Conservation (phyloP, 23 tunicate species). For the Ciona savignyi region DNA sequence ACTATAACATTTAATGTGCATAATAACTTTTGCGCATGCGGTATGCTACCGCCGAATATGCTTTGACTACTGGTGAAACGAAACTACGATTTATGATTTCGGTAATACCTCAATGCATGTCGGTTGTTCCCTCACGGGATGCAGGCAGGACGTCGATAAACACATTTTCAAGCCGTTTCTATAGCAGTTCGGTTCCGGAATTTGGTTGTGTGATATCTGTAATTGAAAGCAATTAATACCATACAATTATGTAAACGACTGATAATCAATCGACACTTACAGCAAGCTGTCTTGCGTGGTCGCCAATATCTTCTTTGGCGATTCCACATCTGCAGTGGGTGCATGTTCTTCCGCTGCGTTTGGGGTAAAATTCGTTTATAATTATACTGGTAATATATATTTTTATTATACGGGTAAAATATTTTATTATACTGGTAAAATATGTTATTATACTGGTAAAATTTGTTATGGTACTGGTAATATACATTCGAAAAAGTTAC, state of each 20-base stretch:
- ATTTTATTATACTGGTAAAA: too few species aligned
- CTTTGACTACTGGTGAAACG: too few species aligned
- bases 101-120: background rate
- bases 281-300: background rate
- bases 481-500: too few species aligned
- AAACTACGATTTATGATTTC: too few species aligned
- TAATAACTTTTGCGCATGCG: too few species aligned
- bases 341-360: background rate
- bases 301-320: background rate
- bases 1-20: background rate
- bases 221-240: background rate
- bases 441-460: too few species aligned
- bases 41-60: too few species aligned
- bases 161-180: background rate
- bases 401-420: too few species aligned
- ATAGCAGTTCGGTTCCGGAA: background rate
- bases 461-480: too few species aligned
- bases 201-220: background rate
- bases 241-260: too few species aligned
- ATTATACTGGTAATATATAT: too few species aligned
- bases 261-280: too few species aligned
- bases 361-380: background rate
- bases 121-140: background rate
- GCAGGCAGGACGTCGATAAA: background rate
- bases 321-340: background rate